These are phyloP conservation scores for Syngnathus typhle DNA, from an alignment of 2,113 vertebrate species.

Conservation along the genomic window DNA sequence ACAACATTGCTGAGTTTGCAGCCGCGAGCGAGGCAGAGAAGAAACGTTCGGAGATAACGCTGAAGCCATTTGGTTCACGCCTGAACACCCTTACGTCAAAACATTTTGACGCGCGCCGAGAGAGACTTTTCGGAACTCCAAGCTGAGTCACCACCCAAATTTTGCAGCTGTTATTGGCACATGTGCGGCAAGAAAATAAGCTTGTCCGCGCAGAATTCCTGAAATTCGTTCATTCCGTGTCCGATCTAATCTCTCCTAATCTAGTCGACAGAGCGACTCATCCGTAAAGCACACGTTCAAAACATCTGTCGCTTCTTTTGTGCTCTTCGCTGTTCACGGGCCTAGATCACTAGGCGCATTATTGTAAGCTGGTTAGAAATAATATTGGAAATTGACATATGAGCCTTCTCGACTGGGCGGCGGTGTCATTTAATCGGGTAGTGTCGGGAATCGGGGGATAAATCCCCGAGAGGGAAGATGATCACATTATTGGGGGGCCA, in stretches of 20 bases:
- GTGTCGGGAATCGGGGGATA: slow-evolving; percentile 50
- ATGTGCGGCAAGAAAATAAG: slow-evolving; percentile 6
- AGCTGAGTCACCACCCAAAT: background rate
- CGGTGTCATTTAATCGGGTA: slow-evolving; percentile 34
- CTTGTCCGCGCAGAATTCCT: slow-evolving; percentile 18
- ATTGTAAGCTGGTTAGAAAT: slow-evolving; percentile 3
- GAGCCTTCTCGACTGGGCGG: slow-evolving; percentile 41
- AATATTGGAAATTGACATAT: slow-evolving; percentile 29
- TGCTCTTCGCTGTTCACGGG: slow-evolving; percentile 18
- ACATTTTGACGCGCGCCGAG: slow-evolving; percentile 21
- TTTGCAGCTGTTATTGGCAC: background rate
- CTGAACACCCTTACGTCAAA: slow-evolving; percentile 14
- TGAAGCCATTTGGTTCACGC: background rate
- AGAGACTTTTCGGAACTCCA: background rate
- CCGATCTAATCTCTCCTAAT: slow-evolving; percentile 22
- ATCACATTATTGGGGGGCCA: slow-evolving; percentile 49
- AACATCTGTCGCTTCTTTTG: slow-evolving; percentile 37
- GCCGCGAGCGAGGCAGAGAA: background rate
- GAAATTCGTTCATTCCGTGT: slow-evolving; percentile 1
- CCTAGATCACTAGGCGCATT: background rate
- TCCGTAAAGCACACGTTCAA: slow-evolving; percentile 36
- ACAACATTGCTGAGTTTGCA: background rate
- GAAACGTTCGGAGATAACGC: background rate
- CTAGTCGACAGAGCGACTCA: slow-evolving; percentile 9
- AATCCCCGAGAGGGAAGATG: slow-evolving; percentile 38